phyloP scores from a whole-genome alignment of 2,888 invertebrate species.

The Erynnis tages region DNA sequence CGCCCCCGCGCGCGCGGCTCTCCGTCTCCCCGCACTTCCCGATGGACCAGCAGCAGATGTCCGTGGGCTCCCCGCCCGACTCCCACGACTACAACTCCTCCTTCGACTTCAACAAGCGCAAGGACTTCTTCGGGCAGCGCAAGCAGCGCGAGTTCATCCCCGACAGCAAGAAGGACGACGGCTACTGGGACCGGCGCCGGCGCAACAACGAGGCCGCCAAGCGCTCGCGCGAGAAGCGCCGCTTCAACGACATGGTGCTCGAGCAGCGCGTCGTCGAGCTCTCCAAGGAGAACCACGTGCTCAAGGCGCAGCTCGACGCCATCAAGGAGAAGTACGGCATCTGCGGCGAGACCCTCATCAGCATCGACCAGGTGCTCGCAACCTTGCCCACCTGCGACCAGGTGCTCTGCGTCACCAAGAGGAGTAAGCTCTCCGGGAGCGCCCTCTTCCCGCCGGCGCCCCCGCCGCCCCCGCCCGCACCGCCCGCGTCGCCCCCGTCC shows the following conservation, averaged over 20 bases:
- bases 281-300: slow-evolving; percentile 96
- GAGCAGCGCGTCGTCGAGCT: slow-evolving; percentile 96
- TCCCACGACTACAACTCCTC: slow-evolving; percentile 69
- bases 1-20: slow-evolving; percentile 60
- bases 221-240: slow-evolving; percentile 96
- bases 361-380: slow-evolving; percentile 93
- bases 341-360: slow-evolving; percentile 91
- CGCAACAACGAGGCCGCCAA: slow-evolving; percentile 99
- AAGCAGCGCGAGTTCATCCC: slow-evolving; percentile 98
- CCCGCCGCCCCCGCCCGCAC: slow-evolving; percentile 76
- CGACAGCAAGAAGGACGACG: slow-evolving; percentile 97
- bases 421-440: slow-evolving; percentile 76
- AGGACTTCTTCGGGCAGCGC: slow-evolving; percentile 93
- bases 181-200: slow-evolving; percentile 97
- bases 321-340: slow-evolving; percentile 97
- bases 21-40: slow-evolving; percentile 72
- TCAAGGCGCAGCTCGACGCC: slow-evolving; percentile 95
- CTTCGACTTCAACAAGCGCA: slow-evolving; percentile 86
- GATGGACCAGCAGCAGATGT: slow-evolving; percentile 71
- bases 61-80: slow-evolving; percentile 50
- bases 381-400: slow-evolving; percentile 92
- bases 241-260: slow-evolving; percentile 97
- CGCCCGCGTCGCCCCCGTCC: slow-evolving; percentile 73
- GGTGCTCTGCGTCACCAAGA: slow-evolving; percentile 90
- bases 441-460: slow-evolving; percentile 81